Conservation (phyloP, 2,113 vertebrate species). For the Nibea albiflora region DNA sequence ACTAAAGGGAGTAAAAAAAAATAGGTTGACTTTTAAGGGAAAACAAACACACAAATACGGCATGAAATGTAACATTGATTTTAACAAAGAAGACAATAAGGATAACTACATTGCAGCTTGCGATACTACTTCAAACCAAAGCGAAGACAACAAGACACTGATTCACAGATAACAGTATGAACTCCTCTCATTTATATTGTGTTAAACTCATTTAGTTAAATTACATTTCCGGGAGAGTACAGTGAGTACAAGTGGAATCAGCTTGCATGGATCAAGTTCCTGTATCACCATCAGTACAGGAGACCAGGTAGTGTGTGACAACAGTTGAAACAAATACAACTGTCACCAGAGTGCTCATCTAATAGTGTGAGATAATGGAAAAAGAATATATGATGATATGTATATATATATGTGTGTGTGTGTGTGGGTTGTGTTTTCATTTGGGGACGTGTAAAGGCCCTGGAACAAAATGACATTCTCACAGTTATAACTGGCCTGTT, state of each 20-base stretch:
- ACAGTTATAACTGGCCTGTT: not conserved
- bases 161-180: not conserved
- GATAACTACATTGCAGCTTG: not conserved
- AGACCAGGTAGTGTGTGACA: slow-evolving; percentile 49
- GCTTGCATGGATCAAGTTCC: slow-evolving; percentile 51
- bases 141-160: not conserved
- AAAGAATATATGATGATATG: slow-evolving; percentile 2
- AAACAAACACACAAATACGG: not conserved
- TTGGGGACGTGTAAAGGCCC: too few relatives aligned
- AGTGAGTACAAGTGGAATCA: slow-evolving; percentile 41
- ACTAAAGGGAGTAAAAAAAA: not conserved
- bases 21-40: not conserved
- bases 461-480: not conserved
- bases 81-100: not conserved
- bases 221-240: slow-evolving; percentile 30
- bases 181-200: not conserved
- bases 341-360: slow-evolving; percentile 31
- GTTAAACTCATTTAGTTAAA: slow-evolving; percentile 6
- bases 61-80: not conserved
- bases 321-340: slow-evolving; percentile 31
- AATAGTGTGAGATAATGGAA: slow-evolving; percentile 29
- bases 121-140: not conserved
- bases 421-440: not conserved
- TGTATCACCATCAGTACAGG: slow-evolving; percentile 45
- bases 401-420: not conserved